Percentiles rank a stretch among this genome's conserved stretches.
These are phyloP conservation scores for Enoplosus armatus DNA, from an alignment of 2,797 vertebrate species.

Conservation along the genomic window DNA sequence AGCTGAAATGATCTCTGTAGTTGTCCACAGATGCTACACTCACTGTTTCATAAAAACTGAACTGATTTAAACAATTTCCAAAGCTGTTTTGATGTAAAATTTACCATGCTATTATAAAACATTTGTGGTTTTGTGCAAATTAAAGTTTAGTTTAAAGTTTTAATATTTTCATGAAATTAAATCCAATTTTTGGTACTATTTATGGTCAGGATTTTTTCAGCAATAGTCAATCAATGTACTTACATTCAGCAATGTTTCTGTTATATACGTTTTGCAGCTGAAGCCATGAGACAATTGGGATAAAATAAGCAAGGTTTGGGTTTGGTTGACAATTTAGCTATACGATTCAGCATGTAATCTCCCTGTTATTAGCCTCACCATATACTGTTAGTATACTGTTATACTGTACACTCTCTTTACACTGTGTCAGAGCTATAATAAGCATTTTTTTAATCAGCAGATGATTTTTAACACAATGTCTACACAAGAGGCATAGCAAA, in stretches of 20 bases:
- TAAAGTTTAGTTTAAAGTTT: background rate
- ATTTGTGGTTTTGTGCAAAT: background rate
- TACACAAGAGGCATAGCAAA: background rate
- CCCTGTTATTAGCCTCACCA: too few species aligned
- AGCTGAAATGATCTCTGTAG: slow-evolving; percentile 27
- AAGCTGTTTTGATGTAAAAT: slow-evolving; percentile 17
- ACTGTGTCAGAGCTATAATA: too few species aligned
- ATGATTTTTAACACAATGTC: background rate
- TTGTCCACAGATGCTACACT: slow-evolving; percentile 30
- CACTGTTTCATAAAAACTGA: slow-evolving; percentile 21
- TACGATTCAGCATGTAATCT: too few species aligned
- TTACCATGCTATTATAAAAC: background rate
- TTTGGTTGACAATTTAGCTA: too few species aligned
- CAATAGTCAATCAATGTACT: too few species aligned
- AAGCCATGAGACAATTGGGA: too few species aligned
- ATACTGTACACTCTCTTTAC: too few species aligned
- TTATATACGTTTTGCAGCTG: too few species aligned
- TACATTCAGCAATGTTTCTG: too few species aligned
- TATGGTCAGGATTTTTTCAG: background rate
- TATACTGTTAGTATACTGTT: too few species aligned
- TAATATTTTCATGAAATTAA: background rate
- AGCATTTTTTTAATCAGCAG: background rate
- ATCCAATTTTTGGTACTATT: background rate
- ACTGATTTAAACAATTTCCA: slow-evolving; percentile 46
- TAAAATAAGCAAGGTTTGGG: too few species aligned